Conservation (phyloP, 2,888 invertebrate species). For the Galerucella calmariensis region DNA sequence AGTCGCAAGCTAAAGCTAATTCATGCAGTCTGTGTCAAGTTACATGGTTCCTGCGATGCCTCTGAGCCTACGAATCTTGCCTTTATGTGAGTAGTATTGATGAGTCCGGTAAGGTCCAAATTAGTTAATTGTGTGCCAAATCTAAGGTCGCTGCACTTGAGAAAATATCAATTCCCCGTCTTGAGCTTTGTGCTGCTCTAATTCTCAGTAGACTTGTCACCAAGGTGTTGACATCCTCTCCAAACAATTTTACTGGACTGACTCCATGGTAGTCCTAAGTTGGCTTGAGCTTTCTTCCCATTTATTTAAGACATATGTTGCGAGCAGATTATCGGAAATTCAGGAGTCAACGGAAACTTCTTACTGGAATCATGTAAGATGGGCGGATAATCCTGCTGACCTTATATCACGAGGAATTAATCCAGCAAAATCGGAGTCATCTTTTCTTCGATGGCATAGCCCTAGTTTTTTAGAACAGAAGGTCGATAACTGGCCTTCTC, state of each 20-base stretch:
- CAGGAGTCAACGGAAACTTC: no score
- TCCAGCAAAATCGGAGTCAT: no score
- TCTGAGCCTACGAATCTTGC: constrained; percentile 3
- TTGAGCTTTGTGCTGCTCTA: no score
- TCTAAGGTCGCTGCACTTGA: no score
- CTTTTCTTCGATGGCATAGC: background rate
- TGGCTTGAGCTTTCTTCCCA: background rate
- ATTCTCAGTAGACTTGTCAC: background rate
- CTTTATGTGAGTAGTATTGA: background rate
- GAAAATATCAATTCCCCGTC: background rate
- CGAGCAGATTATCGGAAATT: no score
- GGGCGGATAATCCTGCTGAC: background rate
- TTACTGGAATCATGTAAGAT: background rate
- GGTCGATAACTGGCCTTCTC: background rate
- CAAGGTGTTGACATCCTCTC: background rate
- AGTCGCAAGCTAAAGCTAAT: background rate
- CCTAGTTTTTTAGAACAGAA: background rate
- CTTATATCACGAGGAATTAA: no score
- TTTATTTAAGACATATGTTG: background rate
- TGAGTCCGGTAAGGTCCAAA: background rate
- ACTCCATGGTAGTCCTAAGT: background rate
- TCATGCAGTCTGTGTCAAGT: background rate
- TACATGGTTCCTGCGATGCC: constrained; percentile 13
- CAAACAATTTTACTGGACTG: background rate
- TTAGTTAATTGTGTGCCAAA: no score